These are phyloP conservation scores for Distichodus sexfasciatus DNA, from an alignment of 2,797 vertebrate species.

Conservation along the genomic window DNA sequence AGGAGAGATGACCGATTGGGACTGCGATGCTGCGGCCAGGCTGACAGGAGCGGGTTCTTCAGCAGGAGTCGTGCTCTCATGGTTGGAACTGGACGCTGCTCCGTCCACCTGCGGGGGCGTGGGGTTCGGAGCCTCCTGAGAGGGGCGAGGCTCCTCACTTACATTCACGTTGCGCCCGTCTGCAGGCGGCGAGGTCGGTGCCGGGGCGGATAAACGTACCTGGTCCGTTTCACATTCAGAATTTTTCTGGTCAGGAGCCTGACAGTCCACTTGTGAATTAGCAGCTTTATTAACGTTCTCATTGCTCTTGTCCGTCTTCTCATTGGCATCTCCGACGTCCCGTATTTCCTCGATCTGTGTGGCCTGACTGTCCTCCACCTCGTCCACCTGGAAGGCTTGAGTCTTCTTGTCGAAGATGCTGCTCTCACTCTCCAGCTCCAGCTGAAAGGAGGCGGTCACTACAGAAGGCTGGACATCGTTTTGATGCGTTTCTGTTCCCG, in stretches of 20 bases:
- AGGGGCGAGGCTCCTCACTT: conserved; percentile 28
- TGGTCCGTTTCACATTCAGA: conserved; percentile 23
- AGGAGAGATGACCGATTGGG: conserved; percentile 43
- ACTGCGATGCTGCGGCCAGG: conserved; percentile 38
- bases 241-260: conserved; percentile 26
- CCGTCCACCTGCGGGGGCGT: conserved; percentile 35
- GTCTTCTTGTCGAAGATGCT: conserved; percentile 53
- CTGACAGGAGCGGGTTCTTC: conserved; percentile 45
- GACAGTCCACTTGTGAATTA: conserved; percentile 32
- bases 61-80: conserved; percentile 25
- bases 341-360: conserved; percentile 76
- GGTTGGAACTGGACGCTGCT: conserved; percentile 37
- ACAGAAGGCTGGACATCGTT: conserved; percentile 34
- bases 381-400: conserved; percentile 53
- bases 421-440: conserved; percentile 76
- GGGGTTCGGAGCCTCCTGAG: background rate
- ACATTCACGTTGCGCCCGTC: conserved; percentile 51
- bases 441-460: conserved; percentile 63
- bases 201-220: conserved; percentile 23
- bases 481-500: conserved; percentile 40
- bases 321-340: background rate
- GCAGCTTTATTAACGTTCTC: conserved; percentile 14
- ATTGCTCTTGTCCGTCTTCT: conserved; percentile 32
- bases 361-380: conserved; percentile 79
- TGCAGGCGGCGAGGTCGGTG: conserved; percentile 8